Evolutionary conservation across 2,797 vertebrate genomes (phyloP).

Genomic region (Mionectes olivaceus): DNA sequence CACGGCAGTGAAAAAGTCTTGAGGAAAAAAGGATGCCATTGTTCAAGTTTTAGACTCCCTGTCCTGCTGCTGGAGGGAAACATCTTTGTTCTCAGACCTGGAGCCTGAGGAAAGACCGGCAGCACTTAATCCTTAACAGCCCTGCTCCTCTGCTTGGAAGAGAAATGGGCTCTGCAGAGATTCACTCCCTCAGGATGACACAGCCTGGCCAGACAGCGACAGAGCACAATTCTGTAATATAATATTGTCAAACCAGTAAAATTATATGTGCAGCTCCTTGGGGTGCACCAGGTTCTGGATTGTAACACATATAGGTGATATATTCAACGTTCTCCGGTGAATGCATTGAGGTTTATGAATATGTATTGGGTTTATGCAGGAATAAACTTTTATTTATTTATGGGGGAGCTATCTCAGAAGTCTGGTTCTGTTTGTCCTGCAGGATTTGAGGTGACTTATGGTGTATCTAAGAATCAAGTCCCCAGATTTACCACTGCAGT

Average conservation of each 20-base stretch:
- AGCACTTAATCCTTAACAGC: background rate
- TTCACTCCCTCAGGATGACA: background rate
- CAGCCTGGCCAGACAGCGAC: background rate
- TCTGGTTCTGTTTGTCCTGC: background rate
- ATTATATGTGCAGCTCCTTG: background rate
- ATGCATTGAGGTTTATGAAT: background rate
- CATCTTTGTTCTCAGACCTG: constrained; percentile 11
- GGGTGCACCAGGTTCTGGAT: background rate
- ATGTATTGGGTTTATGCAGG: background rate
- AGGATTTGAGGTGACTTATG: background rate
- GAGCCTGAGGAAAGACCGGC: background rate
- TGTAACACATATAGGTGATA: background rate
- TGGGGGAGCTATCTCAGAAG: background rate
- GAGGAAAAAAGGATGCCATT: background rate
- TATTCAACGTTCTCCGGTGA: background rate
- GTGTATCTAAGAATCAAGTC: background rate
- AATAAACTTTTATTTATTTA: background rate
- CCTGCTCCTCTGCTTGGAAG: background rate
- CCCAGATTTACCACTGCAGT: background rate
- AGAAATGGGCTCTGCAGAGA: background rate
- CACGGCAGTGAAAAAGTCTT: background rate
- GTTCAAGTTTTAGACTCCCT: background rate
- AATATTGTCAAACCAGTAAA: background rate
- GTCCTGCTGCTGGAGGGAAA: background rate
- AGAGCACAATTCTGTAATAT: background rate